Base-by-base conservation (phyloP, 1,140 invertebrate species). In the Patella vulgata region DNA sequence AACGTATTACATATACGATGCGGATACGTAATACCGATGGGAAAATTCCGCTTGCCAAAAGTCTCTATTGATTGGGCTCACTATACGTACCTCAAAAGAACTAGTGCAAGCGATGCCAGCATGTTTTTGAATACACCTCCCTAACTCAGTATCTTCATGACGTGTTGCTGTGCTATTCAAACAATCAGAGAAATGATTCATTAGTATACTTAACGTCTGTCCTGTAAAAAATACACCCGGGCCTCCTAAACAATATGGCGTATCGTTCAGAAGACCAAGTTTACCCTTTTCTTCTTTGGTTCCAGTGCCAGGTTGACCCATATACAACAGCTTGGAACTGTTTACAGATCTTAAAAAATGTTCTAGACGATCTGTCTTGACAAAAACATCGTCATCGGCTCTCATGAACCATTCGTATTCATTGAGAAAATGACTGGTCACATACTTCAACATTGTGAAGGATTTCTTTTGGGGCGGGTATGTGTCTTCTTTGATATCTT, bases 391-490 rank as follows among this genome's bases (percentile, higher is more conserved):
- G 82, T 99, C 96, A 79, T 99, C 96, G 0, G 95, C 95, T 23
- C 96, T 87, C 82, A 98, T 88, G 78, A 98, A 98, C 94, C 94
- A 98, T 83, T 98, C 93, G 84, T 91, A 98, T 27, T 89, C 87
- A 71, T 96, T 90, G 8, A 86, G 90, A 74, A 91, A 97, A 76
- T 97, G 89, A 75, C 96, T 93, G 85, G 93, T 92, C 92, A 99
- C 97, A 83, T 97, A 96, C 76, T 97, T 90, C 2, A 99, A 86
- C 96, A 98, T 98, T 69, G 95, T 88, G 79, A 98, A 98, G 0
- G 94, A 96, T 82, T 99, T 99, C 84, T 97, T 98, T 80, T 98
- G 96, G 0, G 96, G 96, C 19, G 96, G 96, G 85, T 98, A 98
- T 12, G 91, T 90, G 80, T 97, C 94, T 80, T 96, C 94, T 6